Conservation (phyloP, 2,113 vertebrate species). For the Alces alces region DNA sequence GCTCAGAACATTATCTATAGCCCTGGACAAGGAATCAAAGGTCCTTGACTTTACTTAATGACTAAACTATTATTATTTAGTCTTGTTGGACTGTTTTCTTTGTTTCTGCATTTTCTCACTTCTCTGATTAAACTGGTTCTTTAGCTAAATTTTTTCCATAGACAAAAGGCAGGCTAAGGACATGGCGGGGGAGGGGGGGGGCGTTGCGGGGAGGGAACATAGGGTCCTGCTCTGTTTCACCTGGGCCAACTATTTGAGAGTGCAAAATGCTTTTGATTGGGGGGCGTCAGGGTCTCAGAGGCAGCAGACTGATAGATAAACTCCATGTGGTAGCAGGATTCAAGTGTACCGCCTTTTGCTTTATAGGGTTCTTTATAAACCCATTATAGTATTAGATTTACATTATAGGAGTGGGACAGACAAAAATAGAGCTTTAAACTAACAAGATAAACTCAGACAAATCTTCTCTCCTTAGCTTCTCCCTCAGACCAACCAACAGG, state of each 20-base stretch:
- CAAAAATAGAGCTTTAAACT: not conserved
- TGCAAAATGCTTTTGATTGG: not conserved
- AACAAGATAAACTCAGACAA: not conserved
- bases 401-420: no score
- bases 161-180: not conserved
- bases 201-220: not conserved
- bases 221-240: not conserved
- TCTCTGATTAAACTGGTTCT: not conserved
- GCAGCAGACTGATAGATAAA: not conserved
- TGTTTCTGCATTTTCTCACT: not conserved
- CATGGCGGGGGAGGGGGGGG: rapidly evolving
- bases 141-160: not conserved
- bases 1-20: not conserved
- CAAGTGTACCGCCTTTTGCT: not conserved
- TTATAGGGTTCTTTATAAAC: not conserved
- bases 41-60: not conserved
- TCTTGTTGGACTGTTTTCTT: not conserved
- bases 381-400: not conserved
- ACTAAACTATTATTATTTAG: not conserved
- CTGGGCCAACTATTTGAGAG: not conserved
- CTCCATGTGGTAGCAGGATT: not conserved
- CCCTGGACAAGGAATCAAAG: not conserved
- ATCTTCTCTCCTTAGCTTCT: not conserved
- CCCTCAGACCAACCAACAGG: not conserved
- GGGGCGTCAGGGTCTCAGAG: not conserved